Evolutionary conservation across 1,140 invertebrate genomes (phyloP), one percentile per base, ranked within the genome.

Genomic region (Pachypsylla venusta): DNA sequence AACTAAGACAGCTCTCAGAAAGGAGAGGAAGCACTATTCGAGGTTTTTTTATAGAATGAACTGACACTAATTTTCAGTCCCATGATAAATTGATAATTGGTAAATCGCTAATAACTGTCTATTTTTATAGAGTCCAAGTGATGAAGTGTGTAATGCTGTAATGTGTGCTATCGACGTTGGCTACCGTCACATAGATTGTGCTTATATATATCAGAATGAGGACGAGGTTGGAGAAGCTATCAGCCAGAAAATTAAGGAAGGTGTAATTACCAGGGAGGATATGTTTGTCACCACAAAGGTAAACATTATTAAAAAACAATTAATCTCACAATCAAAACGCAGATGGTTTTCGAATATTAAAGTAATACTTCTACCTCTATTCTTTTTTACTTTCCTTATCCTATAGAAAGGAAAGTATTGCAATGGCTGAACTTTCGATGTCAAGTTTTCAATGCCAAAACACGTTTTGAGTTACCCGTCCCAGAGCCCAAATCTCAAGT

Each of bases 191-290:
- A 79, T 87, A 57, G 84, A 86, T 67, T 81, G 81, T 24, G 84
- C 84, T 14, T 72, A 74, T 39, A 67, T 80, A 3, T 85, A 84
- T 64, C 68, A 74, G 35, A 95, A 93, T 71, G 90, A 95, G 70
- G 75, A 76, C 25, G 86, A 90, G 74, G 79, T 95, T 22, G 92
- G 90, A 1, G 72, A 72, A 57, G 89, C 80, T 0, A 74, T 95
- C 1, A 75, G 79, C 20, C 77, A 80, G n/a, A 81, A 85, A 66
- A 77, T 94, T 48, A 70, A 72, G 1, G 78, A 86, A 64, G 86
- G 84, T 24, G 71, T 76, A 1, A 75, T 89, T 13, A 82, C 79
- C 64, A 74, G 81, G 48, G 74, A 80, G 27, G 87, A 93, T 63
- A 71, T 91, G 16, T 82, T 81, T 65, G 72, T 81, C 48, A 80